Conservation (phyloP, 2,797 vertebrate species). For the Aselliscus stoliczkanus region DNA sequence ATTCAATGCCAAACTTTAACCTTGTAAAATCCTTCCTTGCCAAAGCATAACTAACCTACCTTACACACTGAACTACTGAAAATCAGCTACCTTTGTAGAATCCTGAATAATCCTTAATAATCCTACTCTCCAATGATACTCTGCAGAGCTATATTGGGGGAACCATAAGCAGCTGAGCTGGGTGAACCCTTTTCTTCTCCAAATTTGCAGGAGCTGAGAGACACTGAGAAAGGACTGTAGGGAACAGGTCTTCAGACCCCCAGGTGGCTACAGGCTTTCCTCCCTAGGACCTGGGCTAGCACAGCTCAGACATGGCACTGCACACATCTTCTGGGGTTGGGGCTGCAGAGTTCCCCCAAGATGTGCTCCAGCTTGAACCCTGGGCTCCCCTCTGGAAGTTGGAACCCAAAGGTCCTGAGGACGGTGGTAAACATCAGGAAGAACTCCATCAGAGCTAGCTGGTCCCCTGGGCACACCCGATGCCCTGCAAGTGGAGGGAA, state of each 20-base stretch:
- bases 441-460: not conserved
- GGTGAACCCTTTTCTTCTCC: not conserved
- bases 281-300: not conserved
- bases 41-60: not conserved
- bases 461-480: not conserved
- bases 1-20: not conserved
- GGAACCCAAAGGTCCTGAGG: rapidly evolving
- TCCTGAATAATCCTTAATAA: not conserved
- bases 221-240: not conserved
- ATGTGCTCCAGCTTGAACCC: not conserved
- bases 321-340: slow-evolving; percentile 28
- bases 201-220: not conserved
- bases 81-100: not conserved
- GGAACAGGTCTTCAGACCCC: not conserved
- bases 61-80: not conserved
- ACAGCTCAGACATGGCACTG: not conserved
- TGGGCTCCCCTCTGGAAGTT: rapidly evolving
- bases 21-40: not conserved
- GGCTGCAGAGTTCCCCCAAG: slow-evolving; percentile 3
- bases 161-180: not conserved
- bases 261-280: not conserved
- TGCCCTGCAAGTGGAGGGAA: slow-evolving; percentile 60
- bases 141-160: not conserved
- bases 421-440: not conserved
- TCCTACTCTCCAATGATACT: not conserved